Percentiles rank a stretch among this genome's conserved stretches.
phyloP scores from a whole-genome alignment of 1,140 invertebrate species.

The Camponotus floridanus region DNA sequence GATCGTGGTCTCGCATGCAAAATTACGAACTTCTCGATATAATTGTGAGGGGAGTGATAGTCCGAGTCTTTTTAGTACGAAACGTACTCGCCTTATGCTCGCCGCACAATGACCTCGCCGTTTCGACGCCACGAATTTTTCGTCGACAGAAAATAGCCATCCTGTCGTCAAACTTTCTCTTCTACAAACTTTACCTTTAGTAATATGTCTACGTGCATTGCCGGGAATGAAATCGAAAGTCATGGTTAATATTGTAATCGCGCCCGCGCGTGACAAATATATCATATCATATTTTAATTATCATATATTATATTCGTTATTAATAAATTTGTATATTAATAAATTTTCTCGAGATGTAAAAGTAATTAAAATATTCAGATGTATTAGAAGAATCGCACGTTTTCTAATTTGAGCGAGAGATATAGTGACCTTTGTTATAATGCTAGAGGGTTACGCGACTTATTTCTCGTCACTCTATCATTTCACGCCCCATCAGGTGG shows the following conservation, averaged over 20 bases:
- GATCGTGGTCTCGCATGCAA: not conserved
- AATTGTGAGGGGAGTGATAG: constrained; percentile 28
- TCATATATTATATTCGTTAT: too few relatives aligned
- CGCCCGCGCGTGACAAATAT: too few relatives aligned
- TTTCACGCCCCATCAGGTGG: constrained; percentile 72
- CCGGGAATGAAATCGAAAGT: not conserved
- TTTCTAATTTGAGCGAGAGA: too few relatives aligned
- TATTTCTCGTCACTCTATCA: not conserved
- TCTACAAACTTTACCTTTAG: not conserved
- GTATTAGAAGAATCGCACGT: too few relatives aligned
- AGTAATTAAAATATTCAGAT: too few relatives aligned
- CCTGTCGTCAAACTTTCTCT: constrained; percentile 9
- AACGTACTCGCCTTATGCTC: constrained; percentile 8
- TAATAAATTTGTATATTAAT: too few relatives aligned
- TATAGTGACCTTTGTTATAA: not conserved
- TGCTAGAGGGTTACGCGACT: not conserved
- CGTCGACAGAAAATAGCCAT: constrained; percentile 4
- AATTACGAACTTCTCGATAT: constrained; percentile 54
- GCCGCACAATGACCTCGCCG: not conserved
- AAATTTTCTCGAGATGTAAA: too few relatives aligned
- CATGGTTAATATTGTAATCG: not conserved
- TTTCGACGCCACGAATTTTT: constrained; percentile 10
- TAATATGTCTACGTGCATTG: not conserved
- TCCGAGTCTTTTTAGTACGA: not conserved
- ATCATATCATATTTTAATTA: too few relatives aligned